Conservation (phyloP, 2,797 vertebrate genomes). For the Dipus sagitta region DNA sequence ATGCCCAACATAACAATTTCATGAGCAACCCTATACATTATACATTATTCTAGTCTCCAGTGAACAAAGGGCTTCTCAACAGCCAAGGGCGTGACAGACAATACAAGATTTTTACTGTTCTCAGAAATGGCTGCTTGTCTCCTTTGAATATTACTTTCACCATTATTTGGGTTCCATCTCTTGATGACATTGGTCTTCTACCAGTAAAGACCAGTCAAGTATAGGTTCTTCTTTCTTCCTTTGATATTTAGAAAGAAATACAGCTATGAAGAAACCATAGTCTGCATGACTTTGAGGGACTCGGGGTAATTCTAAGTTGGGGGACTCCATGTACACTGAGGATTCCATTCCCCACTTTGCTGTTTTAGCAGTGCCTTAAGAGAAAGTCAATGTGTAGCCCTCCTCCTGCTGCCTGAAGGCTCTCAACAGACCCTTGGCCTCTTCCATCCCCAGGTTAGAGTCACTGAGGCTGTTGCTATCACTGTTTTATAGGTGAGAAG, state of each 20-base stretch:
- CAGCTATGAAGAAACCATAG: background rate
- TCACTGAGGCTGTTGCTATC: no score
- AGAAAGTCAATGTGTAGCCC: background rate
- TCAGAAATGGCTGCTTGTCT: background rate
- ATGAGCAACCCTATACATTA: conserved; percentile 42
- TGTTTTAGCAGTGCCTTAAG: background rate
- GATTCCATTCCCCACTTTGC: background rate
- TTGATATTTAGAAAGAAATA: background rate
- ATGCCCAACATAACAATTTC: conserved; percentile 24
- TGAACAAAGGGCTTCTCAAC: conserved; percentile 3
- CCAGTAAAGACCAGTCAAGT: background rate
- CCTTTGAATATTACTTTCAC: background rate
- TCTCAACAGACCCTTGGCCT: background rate
- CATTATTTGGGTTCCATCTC: background rate
- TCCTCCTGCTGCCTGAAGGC: background rate
- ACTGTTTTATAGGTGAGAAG: background rate
- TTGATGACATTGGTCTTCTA: background rate
- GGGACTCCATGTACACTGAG: background rate
- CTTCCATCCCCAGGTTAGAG: no score
- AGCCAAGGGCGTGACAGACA: background rate
- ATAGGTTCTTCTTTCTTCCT: background rate
- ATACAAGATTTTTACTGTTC: background rate
- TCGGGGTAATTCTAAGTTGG: background rate
- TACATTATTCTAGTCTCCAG: conserved; percentile 39
- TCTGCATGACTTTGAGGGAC: background rate